Evolutionary conservation across 2,113 vertebrate species (phyloP).

Genomic region (Nothocercus julius): DNA sequence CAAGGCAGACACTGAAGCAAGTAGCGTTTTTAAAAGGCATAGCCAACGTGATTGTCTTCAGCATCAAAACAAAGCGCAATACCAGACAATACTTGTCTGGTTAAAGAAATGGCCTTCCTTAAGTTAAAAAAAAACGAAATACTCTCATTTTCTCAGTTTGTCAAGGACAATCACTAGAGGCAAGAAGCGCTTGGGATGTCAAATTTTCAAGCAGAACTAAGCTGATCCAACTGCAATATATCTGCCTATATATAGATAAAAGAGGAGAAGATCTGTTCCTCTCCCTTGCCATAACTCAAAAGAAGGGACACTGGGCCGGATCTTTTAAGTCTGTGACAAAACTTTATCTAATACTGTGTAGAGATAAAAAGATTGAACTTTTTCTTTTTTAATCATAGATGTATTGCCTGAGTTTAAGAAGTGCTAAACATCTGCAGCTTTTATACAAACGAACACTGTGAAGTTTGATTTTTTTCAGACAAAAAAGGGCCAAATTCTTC

Average conservation of each 20-base stretch:
- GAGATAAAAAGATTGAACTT: not conserved
- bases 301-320: not conserved
- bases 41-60: not conserved
- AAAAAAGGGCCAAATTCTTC: not conserved
- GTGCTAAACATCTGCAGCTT: conserved; percentile 7
- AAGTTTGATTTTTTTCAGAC: not conserved
- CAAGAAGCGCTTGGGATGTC: not conserved
- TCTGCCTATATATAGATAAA: not conserved
- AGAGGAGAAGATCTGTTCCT: not conserved
- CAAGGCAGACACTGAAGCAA: not conserved
- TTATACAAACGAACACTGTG: not conserved
- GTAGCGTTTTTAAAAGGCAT: not conserved
- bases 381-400: not conserved
- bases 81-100: not conserved
- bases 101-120: not conserved
- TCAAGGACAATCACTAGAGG: not conserved
- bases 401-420: not conserved
- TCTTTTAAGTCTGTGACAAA: not conserved
- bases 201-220: not conserved
- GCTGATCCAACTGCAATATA: not conserved
- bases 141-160: not conserved
- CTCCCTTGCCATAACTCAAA: not conserved
- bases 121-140: not conserved
- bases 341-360: not conserved
- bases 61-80: not conserved